Evolutionary conservation across 64 coral and sea anemone species (phyloP), one percentile per base, ranked within the genome.

Genomic region (Montipora cactus): DNA sequence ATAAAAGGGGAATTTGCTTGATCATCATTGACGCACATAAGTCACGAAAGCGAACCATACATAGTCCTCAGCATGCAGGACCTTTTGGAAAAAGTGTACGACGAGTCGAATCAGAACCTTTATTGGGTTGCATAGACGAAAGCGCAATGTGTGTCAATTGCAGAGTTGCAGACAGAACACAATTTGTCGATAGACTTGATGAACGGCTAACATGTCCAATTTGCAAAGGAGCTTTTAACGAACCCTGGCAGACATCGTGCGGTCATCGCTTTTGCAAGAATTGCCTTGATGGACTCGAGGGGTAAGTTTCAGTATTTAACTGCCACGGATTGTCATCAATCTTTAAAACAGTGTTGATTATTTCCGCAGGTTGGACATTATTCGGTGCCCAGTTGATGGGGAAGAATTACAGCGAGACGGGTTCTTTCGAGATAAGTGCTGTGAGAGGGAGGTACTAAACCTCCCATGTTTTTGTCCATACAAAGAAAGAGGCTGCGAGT

Each of bases 401-500:
- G 28, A 84, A 67, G 5, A 37, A 59, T 71, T 95, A 52, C 11
- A 75, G 16, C 25, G n/a, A 77, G 59, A 53, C 37, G 37, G 37
- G 37, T 37, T 37, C 37, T 37, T 37, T 37, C 37, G 37, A 37
- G 37, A 37, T 37, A 90, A 80, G 5, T 91, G 88, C 18, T 95
- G 93, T 75, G 64, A 82, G 62, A 77, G 93, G 12, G 93, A 95
- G 67, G 51, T 95, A 1, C 53, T 80, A 46, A 78, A 49, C 4
- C 89, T 95, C 8, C 67, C 79, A 16, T 95, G 89, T 77, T 95
- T 87, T 69, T 95, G 94, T 79, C 76, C 70, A 77, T 79, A 81
- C 44, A 79, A 79, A 78, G 67, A 49, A 8, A 61, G 70, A 67
- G 74, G 94, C 4, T 95, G 37, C 37, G 37, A 37, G 37, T 37